Conservation (phyloP, 2,113 vertebrate genomes). For the Siniperca knerii region DNA sequence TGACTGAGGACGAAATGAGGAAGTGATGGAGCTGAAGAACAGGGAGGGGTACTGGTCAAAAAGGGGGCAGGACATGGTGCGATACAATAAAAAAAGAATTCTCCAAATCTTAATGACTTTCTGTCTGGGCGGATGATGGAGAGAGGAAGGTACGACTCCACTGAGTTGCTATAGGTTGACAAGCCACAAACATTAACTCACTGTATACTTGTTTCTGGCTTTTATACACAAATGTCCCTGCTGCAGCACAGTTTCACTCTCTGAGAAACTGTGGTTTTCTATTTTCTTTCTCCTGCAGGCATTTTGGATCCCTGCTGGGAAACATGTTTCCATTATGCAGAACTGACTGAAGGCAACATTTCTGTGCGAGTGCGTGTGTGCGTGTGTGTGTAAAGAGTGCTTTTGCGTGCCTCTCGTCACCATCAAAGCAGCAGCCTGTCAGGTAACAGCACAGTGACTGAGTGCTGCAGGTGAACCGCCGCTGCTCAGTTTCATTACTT, state of each 20-base stretch:
- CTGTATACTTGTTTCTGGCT: not conserved
- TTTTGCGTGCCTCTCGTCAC: not conserved
- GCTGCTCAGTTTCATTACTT: not conserved
- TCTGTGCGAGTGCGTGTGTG: not conserved
- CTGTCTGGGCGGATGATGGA: not conserved
- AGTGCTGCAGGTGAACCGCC: constrained; percentile 3
- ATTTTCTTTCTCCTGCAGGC: constrained; percentile 18
- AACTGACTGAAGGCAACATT: constrained; percentile 1
- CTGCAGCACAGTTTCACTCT: not conserved
- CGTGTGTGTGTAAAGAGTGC: not conserved
- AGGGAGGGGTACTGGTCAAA: not conserved
- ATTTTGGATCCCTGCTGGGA: constrained; percentile 26
- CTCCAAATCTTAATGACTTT: not conserved
- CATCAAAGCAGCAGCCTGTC: constrained; percentile 36
- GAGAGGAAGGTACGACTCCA: not conserved
- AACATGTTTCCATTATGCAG: constrained; percentile 34
- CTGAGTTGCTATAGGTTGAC: not conserved
- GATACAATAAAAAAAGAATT: not conserved
- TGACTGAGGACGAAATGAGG: too few relatives aligned
- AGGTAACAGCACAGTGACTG: constrained; percentile 1
- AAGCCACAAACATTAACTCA: not conserved
- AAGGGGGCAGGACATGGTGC: not conserved
- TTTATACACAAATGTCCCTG: not conserved
- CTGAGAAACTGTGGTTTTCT: not conserved
- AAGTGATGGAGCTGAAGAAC: not conserved